phyloP scores from a whole-genome alignment of 92 coral and sea anemone species.

The Porites cylindrica region DNA sequence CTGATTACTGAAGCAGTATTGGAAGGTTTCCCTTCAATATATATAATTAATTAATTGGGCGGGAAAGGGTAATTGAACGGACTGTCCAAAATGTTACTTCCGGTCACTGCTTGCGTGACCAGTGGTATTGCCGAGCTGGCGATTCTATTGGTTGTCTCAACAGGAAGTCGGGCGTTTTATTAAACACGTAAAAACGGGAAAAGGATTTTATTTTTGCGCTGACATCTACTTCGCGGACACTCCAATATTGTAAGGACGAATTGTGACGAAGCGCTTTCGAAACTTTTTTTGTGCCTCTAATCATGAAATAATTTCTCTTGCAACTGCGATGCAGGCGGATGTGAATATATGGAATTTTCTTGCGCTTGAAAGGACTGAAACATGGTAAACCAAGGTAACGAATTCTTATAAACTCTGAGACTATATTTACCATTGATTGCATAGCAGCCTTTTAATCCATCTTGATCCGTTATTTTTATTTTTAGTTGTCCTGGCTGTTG shows the following conservation, averaged over 20 bases:
- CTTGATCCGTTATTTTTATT: conserved; percentile 3
- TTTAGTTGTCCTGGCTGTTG: conserved; percentile 64
- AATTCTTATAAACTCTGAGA: background rate
- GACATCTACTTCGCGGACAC: conserved; percentile 12
- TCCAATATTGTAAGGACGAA: conserved; percentile 37
- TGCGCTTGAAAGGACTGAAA: too few species aligned
- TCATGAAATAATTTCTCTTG: background rate
- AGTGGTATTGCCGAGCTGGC: background rate
- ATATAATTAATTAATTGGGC: background rate
- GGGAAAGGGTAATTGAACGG: background rate
- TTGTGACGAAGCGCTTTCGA: conserved; percentile 26
- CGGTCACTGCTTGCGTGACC: conserved; percentile 37
- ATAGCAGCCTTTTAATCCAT: conserved; percentile 11
- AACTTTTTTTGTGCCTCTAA: background rate
- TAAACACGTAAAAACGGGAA: conserved; percentile 51
- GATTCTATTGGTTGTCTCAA: conserved; percentile 26
- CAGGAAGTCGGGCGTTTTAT: conserved; percentile 15
- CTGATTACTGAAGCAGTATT: background rate
- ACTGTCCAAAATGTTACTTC: background rate
- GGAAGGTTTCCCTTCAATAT: conserved; percentile 1
- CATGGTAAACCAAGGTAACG: conserved; percentile 58
- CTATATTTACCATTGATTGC: conserved; percentile 24
- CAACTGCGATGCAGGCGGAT: conserved; percentile 6
- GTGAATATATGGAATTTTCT: background rate
- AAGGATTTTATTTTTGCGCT: conserved; percentile 27